phyloP scores from a whole-genome alignment of 1,140 invertebrate species.

The Solenopsis invicta region DNA sequence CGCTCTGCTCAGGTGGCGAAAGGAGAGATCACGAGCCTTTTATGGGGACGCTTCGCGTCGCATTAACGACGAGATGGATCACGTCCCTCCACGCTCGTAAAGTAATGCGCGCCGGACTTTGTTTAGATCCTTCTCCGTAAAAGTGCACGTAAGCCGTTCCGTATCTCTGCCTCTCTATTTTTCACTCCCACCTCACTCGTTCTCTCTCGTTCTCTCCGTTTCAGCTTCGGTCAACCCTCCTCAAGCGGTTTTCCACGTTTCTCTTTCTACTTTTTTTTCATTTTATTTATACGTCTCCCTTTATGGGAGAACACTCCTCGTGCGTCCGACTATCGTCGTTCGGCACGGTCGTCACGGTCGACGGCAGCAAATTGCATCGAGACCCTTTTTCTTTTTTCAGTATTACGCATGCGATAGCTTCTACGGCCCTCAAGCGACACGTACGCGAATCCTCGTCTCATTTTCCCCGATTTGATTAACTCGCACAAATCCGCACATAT shows the following conservation, averaged over 20 bases:
- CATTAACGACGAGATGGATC: slow-evolving; percentile 84
- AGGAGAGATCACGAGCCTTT: slow-evolving; percentile 71
- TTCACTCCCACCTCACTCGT: slow-evolving; percentile 38
- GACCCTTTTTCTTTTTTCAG: slow-evolving; percentile 41
- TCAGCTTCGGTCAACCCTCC: slow-evolving; percentile 8
- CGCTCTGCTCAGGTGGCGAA: slow-evolving; percentile 46
- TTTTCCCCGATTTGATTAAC: slow-evolving; percentile 57
- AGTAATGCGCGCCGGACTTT: slow-evolving; percentile 81
- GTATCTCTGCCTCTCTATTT: slow-evolving; percentile 56
- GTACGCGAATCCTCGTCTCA: slow-evolving; percentile 46
- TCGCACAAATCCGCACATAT: slow-evolving; percentile 31
- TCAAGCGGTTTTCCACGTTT: slow-evolving; percentile 25
- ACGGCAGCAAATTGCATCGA: slow-evolving; percentile 60
- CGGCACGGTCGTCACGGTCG: slow-evolving; percentile 53
- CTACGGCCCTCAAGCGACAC: slow-evolving; percentile 22
- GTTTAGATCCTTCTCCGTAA: slow-evolving; percentile 75
- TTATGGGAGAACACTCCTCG: slow-evolving; percentile 50
- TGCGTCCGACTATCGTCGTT: slow-evolving; percentile 51
- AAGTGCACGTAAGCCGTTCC: slow-evolving; percentile 78
- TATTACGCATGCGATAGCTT: slow-evolving; percentile 59
- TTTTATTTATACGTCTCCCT: slow-evolving; percentile 56
- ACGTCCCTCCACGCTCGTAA: slow-evolving; percentile 82
- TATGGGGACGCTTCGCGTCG: slow-evolving; percentile 78
- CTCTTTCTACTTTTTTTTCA: slow-evolving; percentile 51
- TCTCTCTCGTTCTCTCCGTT: slow-evolving; percentile 44